Evolutionary conservation across 2,113 vertebrate species (phyloP).

Genomic region (Serinus canaria): DNA sequence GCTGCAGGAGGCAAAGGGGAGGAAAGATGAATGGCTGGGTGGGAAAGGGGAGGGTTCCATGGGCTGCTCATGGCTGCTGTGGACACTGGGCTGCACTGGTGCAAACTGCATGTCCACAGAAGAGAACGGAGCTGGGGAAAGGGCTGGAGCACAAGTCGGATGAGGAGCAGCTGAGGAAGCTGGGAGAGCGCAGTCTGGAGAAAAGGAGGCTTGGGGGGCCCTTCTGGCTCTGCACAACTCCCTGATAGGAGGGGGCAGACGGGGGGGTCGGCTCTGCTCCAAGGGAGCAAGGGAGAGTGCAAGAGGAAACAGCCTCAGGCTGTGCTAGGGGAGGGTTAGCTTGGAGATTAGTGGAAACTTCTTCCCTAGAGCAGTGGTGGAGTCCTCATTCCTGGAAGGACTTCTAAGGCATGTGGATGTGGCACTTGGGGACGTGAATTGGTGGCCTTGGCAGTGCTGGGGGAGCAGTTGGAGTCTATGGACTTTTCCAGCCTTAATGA

Average conservation of each 20-base stretch:
- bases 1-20: background rate
- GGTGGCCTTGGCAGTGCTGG: background rate
- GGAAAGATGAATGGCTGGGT: background rate
- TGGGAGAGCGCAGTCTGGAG: background rate
- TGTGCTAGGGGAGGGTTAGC: background rate
- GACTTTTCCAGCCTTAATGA: background rate
- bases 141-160: no score
- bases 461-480: background rate
- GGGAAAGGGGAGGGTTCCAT: background rate
- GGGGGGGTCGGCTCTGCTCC: background rate
- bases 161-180: no score
- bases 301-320: background rate
- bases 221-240: fast-evolving
- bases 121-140: background rate
- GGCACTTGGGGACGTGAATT: background rate
- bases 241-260: fast-evolving
- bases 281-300: background rate
- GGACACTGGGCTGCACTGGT: background rate
- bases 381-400: background rate
- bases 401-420: fast-evolving
- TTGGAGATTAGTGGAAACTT: background rate
- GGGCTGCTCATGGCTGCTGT: background rate
- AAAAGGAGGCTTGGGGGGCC: background rate
- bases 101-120: background rate
- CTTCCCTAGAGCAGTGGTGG: background rate